Evolutionary conservation across 2,113 vertebrate species (phyloP), one percentile per base, ranked within the genome.

Genomic region (Macrotus californicus): DNA sequence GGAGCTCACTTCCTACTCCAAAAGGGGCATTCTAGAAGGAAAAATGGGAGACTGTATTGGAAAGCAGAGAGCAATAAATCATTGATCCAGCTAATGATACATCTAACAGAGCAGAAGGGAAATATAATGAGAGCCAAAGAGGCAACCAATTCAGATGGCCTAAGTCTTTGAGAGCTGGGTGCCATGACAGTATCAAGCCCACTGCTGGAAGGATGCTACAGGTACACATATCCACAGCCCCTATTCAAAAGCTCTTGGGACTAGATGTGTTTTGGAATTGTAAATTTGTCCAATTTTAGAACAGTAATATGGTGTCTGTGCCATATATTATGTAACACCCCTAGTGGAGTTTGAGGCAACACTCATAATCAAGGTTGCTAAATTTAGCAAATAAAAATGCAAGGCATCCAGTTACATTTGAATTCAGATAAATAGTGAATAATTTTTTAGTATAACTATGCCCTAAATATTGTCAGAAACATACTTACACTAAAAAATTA

Each of bases 311-410:
- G 34, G 9, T 76, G 11, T 59, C 15, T 80, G 43, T 89, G 19
- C 29, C n/a, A 43, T 84, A 52, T 77, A 72, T 73, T 82, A 92
- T 72, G 26, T 87, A 94, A 93, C 26, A 94, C 21, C 26, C 15
- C 2, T 14, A 69, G 41, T 87, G 50, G 31, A 34, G n/a, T 90
- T 64, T 87, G 52, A 75, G 66, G 54, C n/a, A 93, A 18, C 15
- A 50, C 22, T 34, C 46, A 83, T 87, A 84, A 56, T 92, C 70
- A 83, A n/a, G 31, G 10, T 94, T 84, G 39, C 54, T 50, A 91
- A 80, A 77, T 90, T 96, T 93, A 92, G 59, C 24, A 69, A 84
- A 80, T 80, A 82, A 83, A 92, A 83, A 94, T 83, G 52, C 16
- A 92, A 54, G 67, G 79, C 41, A 16, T 46, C 14, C 29, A 87